Evolutionary conservation across 2,888 invertebrate species (phyloP).

Genomic region (Notocelia uddmanniana): DNA sequence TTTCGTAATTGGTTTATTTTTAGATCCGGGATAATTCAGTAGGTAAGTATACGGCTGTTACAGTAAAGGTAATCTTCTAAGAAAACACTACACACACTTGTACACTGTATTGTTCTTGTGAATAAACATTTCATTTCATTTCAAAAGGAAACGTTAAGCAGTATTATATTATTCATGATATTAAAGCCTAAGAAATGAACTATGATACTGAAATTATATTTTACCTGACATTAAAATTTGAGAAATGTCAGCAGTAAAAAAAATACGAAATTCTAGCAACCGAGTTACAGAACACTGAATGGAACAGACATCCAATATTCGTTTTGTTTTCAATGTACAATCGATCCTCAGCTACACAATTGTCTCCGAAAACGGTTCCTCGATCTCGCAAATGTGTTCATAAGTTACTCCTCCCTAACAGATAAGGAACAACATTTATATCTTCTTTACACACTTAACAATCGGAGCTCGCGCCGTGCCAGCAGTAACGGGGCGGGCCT

Average conservation of each 20-base stretch:
- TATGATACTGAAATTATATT: too few relatives aligned
- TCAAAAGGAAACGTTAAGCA: too few relatives aligned
- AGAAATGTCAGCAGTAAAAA: background rate
- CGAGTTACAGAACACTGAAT: background rate
- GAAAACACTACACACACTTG: too few relatives aligned
- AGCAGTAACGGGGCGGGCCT: slow-evolving; percentile 42
- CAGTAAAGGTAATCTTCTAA: too few relatives aligned
- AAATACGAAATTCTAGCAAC: background rate
- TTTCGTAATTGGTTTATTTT: background rate
- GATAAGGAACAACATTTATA: slow-evolving; percentile 19
- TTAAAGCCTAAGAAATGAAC: too few relatives aligned
- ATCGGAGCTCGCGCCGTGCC: background rate
- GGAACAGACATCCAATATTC: background rate
- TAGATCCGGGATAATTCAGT: too few relatives aligned
- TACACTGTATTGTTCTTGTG: too few relatives aligned
- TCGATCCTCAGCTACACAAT: background rate
- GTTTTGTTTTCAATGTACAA: background rate
- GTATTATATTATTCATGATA: background rate
- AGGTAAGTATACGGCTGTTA: too few relatives aligned
- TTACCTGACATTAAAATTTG: background rate
- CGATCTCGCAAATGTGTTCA: slow-evolving; percentile 8
- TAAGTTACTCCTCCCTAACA: background rate
- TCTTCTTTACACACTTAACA: slow-evolving; percentile 27
- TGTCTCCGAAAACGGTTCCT: background rate
- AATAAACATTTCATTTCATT: too few relatives aligned